Percentiles rank a stretch among this genome's conserved stretches.
Conservation (phyloP, 2,113 vertebrate species). For the Pollimyrus isidori region DNA sequence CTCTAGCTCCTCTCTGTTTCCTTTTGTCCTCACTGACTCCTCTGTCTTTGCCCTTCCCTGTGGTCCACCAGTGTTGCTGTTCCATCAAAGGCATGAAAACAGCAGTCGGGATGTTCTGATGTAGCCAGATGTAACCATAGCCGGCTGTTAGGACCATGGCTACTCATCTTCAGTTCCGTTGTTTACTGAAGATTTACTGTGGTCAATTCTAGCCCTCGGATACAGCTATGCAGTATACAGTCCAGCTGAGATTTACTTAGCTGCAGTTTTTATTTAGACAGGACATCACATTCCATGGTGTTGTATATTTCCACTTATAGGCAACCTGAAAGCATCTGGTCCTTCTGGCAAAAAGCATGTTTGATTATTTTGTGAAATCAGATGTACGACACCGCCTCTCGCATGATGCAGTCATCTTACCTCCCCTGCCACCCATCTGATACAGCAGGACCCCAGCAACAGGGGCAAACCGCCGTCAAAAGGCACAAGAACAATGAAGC, state of each 20-base stretch:
- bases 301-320: neutral
- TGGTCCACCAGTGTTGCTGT: neutral
- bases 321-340: neutral
- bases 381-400: neutral
- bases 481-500: neutral
- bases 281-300: neutral
- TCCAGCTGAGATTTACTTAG: neutral
- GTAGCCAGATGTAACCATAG: neutral
- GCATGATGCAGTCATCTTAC: neutral
- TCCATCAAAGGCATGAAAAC: neutral
- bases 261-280: neutral
- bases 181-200: neutral
- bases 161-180: neutral
- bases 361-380: neutral
- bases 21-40: neutral
- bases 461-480: neutral
- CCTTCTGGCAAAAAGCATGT: neutral
- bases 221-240: neutral
- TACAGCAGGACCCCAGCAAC: neutral
- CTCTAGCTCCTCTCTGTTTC: neutral
- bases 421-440: neutral
- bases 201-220: neutral
- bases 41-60: neutral
- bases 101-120: neutral
- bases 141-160: neutral